Base-by-base conservation (phyloP, 2,113 vertebrate genomes). In the Ramphastos sulfuratus region DNA sequence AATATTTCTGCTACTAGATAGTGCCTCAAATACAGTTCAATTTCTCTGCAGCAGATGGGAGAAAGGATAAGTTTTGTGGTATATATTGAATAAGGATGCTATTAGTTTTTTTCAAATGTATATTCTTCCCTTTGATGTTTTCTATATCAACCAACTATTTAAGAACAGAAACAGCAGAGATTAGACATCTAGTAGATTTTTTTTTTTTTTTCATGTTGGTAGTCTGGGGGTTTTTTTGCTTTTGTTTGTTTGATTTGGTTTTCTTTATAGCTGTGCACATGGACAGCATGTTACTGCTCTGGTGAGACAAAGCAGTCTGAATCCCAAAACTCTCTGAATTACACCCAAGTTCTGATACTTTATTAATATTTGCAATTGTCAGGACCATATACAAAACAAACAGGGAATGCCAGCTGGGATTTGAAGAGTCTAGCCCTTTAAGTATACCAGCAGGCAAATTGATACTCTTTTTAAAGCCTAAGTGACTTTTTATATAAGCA, bases 11-110 rank as follows among this genome's bases (percentile, higher is more conserved):
- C 71, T 92, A 91, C 60, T 72, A 44, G 54, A 46, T 15, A 58
- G 79, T 75, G 82, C 27, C 9, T 94, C 92, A 70, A 96, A 86
- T 92, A 60, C n/a, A 89, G 39, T 90, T 81, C 85, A 44, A 73
- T 61, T 91, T 92, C 71, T 92, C 3, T 66, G 56, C 11, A 89
- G 74, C 80, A 96, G 79, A 93, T 74, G 76, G 91, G 76, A 55
- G 44, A 60, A 90, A 39, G 72, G 73, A 18, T 73, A 70, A 82
- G 76, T 81, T 88, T 81, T 67, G 81, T 18, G 28, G 20, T 75
- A 78, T 95, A 27, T 42, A 76, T 33, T 59, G 59, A 79, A 44
- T 37, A 76, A 69, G n/a, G 61, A 78, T 31, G 15, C 64, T 85
- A 66, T 76, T 87, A 75, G 48, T 94, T 76, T 92, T 85, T 94